A percentile compares a stretch with the other conserved stretches of the same genome.
These are phyloP conservation scores for Gouania willdenowi DNA, from an alignment of 2,797 vertebrate species.

Conservation along the genomic window DNA sequence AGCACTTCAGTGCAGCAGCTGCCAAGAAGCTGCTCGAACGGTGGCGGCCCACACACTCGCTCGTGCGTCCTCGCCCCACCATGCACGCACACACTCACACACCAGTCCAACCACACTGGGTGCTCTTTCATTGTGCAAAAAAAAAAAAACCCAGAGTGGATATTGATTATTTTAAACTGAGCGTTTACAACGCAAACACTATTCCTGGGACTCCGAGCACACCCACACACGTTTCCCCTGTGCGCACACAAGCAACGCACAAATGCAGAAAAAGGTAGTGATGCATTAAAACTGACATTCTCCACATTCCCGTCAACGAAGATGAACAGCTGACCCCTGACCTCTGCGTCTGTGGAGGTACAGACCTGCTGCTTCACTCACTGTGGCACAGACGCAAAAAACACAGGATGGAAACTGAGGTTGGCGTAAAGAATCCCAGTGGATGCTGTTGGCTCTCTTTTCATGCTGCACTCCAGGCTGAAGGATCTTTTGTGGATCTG, in stretches of 20 bases:
- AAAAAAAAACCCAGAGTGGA: slow-evolving; percentile 52
- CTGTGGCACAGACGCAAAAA: slow-evolving; percentile 34
- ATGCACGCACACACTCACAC: slow-evolving; percentile 14
- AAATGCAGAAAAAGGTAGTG: slow-evolving; percentile 16
- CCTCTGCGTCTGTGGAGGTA: slow-evolving; percentile 14
- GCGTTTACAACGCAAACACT: slow-evolving; percentile 63
- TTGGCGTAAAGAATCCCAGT: slow-evolving; percentile 40
- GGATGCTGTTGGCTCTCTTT: slow-evolving; percentile 43
- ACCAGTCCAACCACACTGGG: slow-evolving; percentile 17
- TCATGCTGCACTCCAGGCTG: slow-evolving; percentile 11
- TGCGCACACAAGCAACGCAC: background rate
- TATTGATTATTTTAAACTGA: slow-evolving; percentile 74
- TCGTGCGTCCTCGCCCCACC: slow-evolving; percentile 60
- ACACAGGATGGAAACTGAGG: slow-evolving; percentile 30
- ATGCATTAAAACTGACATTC: slow-evolving; percentile 41
- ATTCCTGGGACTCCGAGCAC: slow-evolving; percentile 56
- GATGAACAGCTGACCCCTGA: too few species aligned
- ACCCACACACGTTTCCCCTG: slow-evolving; percentile 56
- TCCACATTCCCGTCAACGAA: slow-evolving; percentile 20
- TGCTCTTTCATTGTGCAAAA: slow-evolving; percentile 30
- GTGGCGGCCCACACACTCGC: slow-evolving; percentile 71
- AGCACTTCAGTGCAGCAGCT: slow-evolving; percentile 61
- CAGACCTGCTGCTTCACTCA: slow-evolving; percentile 13
- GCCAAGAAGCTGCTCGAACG: slow-evolving; percentile 70
- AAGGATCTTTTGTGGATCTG: slow-evolving; percentile 29